Evolutionary conservation across 2,888 invertebrate species (phyloP).

Genomic region (Dendrolimus houi): DNA sequence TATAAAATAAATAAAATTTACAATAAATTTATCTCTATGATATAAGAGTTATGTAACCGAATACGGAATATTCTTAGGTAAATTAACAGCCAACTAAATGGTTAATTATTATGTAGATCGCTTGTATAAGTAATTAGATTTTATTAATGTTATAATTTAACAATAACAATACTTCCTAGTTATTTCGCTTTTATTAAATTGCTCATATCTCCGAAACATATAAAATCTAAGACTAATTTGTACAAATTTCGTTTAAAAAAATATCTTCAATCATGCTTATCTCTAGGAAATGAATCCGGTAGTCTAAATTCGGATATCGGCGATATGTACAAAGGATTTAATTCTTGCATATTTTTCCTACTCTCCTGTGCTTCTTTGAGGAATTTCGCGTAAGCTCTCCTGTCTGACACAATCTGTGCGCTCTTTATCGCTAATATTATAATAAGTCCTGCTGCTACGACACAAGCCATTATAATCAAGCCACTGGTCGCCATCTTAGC

Average conservation of each 20-base stretch:
- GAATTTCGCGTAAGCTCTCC: constrained; percentile 72
- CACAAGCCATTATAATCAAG: constrained; percentile 54
- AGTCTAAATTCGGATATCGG: constrained; percentile 74
- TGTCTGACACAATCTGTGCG: constrained; percentile 64
- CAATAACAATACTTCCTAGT: too few relatives aligned
- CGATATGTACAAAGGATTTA: constrained; percentile 80
- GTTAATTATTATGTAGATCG: too few relatives aligned
- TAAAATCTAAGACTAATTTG: neutral
- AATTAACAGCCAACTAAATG: neutral
- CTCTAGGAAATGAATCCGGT: constrained; percentile 66
- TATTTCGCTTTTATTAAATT: too few relatives aligned
- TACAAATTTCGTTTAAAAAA: constrained; percentile 1
- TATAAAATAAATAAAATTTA: neutral
- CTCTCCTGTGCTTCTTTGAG: constrained; percentile 56
- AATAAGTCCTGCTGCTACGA: constrained; percentile 62
- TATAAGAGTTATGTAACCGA: neutral
- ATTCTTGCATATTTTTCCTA: constrained; percentile 47
- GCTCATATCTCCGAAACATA: too few relatives aligned
- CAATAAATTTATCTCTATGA: neutral
- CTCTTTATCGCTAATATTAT: constrained; percentile 52
- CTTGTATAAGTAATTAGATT: too few relatives aligned
- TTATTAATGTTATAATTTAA: too few relatives aligned
- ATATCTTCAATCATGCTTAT: constrained; percentile 41
- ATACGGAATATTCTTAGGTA: neutral
- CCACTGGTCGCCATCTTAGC: constrained; percentile 49